Conservation (phyloP, 2,888 invertebrate genomes). For the Leptogaster cylindrica region DNA sequence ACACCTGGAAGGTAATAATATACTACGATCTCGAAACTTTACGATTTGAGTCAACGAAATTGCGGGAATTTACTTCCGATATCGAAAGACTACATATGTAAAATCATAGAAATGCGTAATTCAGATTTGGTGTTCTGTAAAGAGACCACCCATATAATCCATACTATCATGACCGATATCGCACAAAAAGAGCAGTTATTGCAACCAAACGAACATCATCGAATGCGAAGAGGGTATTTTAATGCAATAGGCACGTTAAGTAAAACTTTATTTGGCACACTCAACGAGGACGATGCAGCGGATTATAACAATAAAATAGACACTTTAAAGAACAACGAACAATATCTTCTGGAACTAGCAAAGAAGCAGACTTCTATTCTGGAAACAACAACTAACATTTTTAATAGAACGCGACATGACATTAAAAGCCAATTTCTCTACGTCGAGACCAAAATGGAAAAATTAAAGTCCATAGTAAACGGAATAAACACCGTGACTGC, state of each 20-base stretch:
- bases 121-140: background rate
- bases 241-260: background rate
- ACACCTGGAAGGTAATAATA: slow-evolving; percentile 16
- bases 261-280: slow-evolving; percentile 23
- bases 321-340: slow-evolving; percentile 42
- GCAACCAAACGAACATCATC: background rate
- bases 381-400: slow-evolving; percentile 46
- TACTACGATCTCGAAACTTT: slow-evolving; percentile 15
- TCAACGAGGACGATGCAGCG: slow-evolving; percentile 41
- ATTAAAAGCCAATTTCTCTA: background rate
- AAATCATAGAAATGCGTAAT: background rate
- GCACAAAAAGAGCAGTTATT: background rate
- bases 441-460: background rate
- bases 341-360: slow-evolving; percentile 43
- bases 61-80: background rate
- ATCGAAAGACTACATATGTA: background rate
- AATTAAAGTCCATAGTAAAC: background rate
- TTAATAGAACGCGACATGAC: slow-evolving; percentile 42
- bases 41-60: background rate
- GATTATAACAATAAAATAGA: slow-evolving; percentile 45
- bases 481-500: background rate
- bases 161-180: background rate
- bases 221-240: slow-evolving; percentile 20
- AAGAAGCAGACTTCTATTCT: slow-evolving; percentile 48
- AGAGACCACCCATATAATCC: background rate